Percentiles rank a stretch among this genome's conserved stretches.
These are phyloP conservation scores for Aphidoletes aphidimyza DNA, from an alignment of 2,888 invertebrate genomes.

Conservation along the genomic window DNA sequence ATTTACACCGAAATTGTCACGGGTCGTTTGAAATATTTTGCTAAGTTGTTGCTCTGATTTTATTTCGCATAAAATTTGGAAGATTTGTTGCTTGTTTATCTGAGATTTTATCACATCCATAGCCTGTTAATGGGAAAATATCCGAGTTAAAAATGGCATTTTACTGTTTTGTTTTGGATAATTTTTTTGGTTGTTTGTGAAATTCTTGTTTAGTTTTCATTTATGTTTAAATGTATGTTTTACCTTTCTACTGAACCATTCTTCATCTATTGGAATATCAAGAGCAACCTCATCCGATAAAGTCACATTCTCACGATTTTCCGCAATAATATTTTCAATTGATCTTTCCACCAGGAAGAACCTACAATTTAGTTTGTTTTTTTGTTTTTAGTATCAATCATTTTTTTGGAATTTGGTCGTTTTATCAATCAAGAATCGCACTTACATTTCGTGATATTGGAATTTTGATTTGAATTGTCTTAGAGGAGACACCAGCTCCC, in stretches of 20 bases:
- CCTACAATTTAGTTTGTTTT: background rate
- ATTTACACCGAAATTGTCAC: background rate
- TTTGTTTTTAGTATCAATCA: no score
- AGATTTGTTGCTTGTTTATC: background rate
- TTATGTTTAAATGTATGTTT: background rate
- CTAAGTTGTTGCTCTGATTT: conserved; percentile 64
- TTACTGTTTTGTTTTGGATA: no score
- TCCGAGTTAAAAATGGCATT: background rate
- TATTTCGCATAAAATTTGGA: conserved; percentile 60
- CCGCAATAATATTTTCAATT: background rate
- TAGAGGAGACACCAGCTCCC: background rate
- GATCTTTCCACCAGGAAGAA: background rate
- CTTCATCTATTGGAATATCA: background rate
- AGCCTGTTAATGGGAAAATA: background rate
- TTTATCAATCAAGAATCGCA: no score
- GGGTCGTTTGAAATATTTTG: background rate
- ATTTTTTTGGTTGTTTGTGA: no score
- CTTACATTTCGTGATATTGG: conserved; percentile 1
- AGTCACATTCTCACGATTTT: background rate
- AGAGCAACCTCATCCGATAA: background rate
- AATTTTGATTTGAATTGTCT: background rate
- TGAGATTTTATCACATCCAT: background rate
- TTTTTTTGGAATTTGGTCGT: no score
- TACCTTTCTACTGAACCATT: conserved; percentile 34
- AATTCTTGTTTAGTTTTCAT: no score